Conservation (phyloP, 2,113 vertebrate species). For the Carassius auratus region DNA sequence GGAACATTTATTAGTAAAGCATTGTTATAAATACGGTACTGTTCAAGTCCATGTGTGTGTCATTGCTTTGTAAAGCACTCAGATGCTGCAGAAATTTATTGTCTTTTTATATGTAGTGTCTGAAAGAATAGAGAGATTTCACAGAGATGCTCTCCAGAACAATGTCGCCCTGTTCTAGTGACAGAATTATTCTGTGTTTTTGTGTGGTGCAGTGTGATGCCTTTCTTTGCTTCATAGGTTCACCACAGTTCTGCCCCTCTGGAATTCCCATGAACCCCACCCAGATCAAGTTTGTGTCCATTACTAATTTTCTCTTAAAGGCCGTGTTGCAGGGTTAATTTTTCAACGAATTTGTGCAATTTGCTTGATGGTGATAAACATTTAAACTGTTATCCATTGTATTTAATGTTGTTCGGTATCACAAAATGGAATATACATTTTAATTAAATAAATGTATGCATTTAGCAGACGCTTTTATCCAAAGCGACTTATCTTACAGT, state of each 20-base stretch:
- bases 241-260: constrained; percentile 1
- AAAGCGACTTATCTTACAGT: no score
- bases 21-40: neutral
- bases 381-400: no score
- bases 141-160: constrained; percentile 62
- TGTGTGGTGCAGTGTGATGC: neutral
- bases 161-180: constrained; percentile 56
- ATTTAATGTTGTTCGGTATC: no score
- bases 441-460: no score
- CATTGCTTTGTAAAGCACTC: constrained; percentile 5
- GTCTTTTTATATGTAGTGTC: constrained; percentile 45
- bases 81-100: constrained; percentile 39
- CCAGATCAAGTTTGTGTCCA: neutral
- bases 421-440: no score
- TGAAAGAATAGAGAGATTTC: constrained; percentile 57
- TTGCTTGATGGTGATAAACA: no score
- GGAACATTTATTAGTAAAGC: no score
- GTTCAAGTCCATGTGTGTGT: neutral
- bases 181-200: constrained; percentile 29
- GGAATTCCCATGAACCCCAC: constrained; percentile 14
- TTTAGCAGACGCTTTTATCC: no score
- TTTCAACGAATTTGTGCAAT: no score
- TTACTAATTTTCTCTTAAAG: neutral
- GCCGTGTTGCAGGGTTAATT: no score
- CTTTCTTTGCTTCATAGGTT: constrained; percentile 33